These are phyloP conservation scores for Centropus unirufus DNA, from an alignment of 2,113 vertebrate species.

Conservation along the genomic window DNA sequence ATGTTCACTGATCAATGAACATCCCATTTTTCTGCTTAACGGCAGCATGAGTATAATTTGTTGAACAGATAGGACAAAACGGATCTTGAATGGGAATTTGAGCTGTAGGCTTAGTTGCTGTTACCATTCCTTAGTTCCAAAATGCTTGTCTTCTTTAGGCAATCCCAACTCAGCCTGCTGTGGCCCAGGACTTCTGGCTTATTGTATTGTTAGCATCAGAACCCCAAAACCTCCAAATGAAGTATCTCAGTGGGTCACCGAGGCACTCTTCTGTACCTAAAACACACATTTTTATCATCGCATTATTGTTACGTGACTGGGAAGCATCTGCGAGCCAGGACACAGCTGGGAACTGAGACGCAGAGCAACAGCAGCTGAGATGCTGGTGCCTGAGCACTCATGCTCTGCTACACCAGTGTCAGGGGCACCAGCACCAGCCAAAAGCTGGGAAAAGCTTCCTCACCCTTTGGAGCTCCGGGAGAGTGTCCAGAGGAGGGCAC, in stretches of 20 bases:
- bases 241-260: not conserved
- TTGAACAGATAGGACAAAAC: not conserved
- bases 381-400: not conserved
- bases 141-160: not conserved
- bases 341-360: not conserved
- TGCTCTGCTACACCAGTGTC: not conserved
- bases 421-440: not conserved
- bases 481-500: too few species aligned
- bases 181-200: not conserved
- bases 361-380: not conserved
- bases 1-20: not conserved
- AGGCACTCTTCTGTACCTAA: not conserved
- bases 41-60: not conserved
- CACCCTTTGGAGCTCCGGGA: not conserved
- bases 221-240: not conserved
- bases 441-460: not conserved
- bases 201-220: not conserved
- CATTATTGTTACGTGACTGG: not conserved
- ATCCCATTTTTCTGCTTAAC: not conserved
- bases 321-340: not conserved
- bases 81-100: not conserved
- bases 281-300: not conserved
- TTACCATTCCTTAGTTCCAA: not conserved
- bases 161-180: not conserved
- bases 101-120: not conserved